A percentile compares a stretch with the other conserved stretches of the same genome.
Conservation (phyloP, 92 coral and sea anemone genomes). For the Heliopora coerulea region DNA sequence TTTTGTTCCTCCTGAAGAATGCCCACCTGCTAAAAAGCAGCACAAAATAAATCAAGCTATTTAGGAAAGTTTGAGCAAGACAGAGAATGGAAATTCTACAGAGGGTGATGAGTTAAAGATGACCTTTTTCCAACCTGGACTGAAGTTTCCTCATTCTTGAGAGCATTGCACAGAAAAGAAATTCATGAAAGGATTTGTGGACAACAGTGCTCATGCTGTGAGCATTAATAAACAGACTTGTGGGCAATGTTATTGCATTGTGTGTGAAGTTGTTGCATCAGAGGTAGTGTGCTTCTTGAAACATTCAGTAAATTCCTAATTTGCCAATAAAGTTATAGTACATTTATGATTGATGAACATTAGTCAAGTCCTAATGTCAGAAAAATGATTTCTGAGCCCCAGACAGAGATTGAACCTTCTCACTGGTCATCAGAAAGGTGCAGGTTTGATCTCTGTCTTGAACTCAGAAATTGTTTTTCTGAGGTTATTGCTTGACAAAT, state of each 20-base stretch:
- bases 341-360: too few species aligned
- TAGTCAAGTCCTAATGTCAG: too few species aligned
- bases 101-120: background rate
- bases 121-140: background rate
- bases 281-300: background rate
- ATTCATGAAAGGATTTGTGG: constrained; percentile 43
- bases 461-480: too few species aligned
- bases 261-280: constrained; percentile 65
- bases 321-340: too few species aligned
- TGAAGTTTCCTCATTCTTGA: constrained; percentile 73
- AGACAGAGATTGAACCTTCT: too few species aligned
- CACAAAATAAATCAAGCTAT: background rate
- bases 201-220: constrained; percentile 53
- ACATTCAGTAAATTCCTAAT: too few species aligned
- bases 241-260: constrained; percentile 73
- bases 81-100: background rate
- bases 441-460: too few species aligned
- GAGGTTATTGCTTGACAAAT: too few species aligned
- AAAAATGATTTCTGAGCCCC: too few species aligned
- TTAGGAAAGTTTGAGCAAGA: constrained; percentile 35
- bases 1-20: constrained; percentile 75
- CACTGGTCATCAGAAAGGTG: too few species aligned
- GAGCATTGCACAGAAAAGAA: constrained; percentile 56
- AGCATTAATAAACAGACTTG: constrained; percentile 59
- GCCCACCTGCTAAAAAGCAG: constrained; percentile 66